Percentiles rank a stretch among this genome's conserved stretches.
phyloP scores from a whole-genome alignment of 2,113 vertebrate genomes.

The Sapayoa aenigma region DNA sequence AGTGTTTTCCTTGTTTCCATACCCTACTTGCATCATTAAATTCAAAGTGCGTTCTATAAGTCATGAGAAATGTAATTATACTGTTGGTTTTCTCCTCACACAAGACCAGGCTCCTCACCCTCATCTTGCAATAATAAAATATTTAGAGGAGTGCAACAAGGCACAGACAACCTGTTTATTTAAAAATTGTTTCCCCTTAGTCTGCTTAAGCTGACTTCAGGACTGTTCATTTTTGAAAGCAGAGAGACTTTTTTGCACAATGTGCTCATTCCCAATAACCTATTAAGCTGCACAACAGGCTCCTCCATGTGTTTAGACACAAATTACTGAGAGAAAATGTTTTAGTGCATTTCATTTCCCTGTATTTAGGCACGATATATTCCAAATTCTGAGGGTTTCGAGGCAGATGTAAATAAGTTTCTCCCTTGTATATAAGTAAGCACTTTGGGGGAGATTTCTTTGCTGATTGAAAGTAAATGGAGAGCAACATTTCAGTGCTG shows the following conservation, averaged over 20 bases:
- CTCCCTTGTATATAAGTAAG: not conserved
- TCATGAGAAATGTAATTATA: not conserved
- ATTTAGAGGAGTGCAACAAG: not conserved
- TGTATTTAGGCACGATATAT: not conserved
- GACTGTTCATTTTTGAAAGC: not conserved
- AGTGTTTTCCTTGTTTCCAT: not conserved
- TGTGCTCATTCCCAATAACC: not conserved
- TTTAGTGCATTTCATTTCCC: not conserved
- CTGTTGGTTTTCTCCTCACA: not conserved
- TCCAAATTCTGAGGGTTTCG: not conserved
- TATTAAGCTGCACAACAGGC: not conserved
- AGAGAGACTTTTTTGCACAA: not conserved
- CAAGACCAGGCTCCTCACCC: not conserved
- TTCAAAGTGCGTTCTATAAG: not conserved
- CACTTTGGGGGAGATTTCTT: constrained; percentile 2
- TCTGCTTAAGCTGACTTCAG: not conserved
- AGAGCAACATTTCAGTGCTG: not conserved
- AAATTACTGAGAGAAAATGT: constrained; percentile 11
- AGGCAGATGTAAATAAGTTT: constrained; percentile 40
- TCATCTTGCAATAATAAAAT: not conserved
- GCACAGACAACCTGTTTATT: not conserved
- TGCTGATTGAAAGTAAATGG: constrained; percentile 11
- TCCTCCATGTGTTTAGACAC: not conserved
- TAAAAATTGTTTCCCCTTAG: not conserved
- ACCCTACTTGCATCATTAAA: not conserved